phyloP scores from a whole-genome alignment of 2,113 vertebrate genomes.

The Argyrosomus japonicus region DNA sequence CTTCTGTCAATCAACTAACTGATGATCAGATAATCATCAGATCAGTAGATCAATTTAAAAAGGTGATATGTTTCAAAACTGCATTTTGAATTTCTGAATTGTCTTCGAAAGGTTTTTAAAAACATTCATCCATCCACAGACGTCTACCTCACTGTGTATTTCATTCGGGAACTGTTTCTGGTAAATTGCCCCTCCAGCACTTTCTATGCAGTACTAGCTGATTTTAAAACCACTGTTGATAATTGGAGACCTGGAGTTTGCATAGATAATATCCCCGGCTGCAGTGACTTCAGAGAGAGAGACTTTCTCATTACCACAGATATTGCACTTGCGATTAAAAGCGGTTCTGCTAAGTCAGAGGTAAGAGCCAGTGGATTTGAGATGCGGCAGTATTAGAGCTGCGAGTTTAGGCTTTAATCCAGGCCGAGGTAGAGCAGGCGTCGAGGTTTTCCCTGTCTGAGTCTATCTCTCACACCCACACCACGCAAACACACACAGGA shows the following conservation, averaged over 20 bases:
- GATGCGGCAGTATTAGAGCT: slow-evolving; percentile 52
- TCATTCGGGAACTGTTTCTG: slow-evolving; percentile 14
- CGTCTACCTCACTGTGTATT: not conserved
- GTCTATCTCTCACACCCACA: slow-evolving; percentile 35
- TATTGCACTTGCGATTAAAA: slow-evolving; percentile 54
- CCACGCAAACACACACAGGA: slow-evolving; percentile 6
- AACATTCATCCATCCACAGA: not conserved
- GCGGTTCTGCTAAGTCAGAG: slow-evolving; percentile 53
- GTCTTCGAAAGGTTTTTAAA: not conserved
- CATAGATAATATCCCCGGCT: slow-evolving; percentile 27
- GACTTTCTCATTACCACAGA: slow-evolving; percentile 51
- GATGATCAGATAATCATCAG: too few species aligned
- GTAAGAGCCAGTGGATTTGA: slow-evolving; percentile 55
- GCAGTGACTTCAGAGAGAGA: slow-evolving; percentile 10
- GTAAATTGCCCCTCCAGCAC: slow-evolving; percentile 1
- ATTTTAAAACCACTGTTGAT: slow-evolving; percentile 23
- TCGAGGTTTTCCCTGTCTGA: slow-evolving; percentile 31
- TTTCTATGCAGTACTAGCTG: not conserved
- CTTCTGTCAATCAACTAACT: too few species aligned
- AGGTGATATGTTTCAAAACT: not conserved
- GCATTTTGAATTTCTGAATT: not conserved
- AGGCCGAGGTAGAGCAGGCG: slow-evolving; percentile 27
- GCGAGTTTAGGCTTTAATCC: slow-evolving; percentile 66
- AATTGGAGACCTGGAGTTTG: slow-evolving; percentile 37
- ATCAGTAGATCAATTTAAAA: not conserved